Percentiles rank a stretch among this genome's conserved stretches.
These are phyloP conservation scores for Meghimatium bilineatum DNA, from an alignment of 2,888 invertebrate species.

Conservation along the genomic window DNA sequence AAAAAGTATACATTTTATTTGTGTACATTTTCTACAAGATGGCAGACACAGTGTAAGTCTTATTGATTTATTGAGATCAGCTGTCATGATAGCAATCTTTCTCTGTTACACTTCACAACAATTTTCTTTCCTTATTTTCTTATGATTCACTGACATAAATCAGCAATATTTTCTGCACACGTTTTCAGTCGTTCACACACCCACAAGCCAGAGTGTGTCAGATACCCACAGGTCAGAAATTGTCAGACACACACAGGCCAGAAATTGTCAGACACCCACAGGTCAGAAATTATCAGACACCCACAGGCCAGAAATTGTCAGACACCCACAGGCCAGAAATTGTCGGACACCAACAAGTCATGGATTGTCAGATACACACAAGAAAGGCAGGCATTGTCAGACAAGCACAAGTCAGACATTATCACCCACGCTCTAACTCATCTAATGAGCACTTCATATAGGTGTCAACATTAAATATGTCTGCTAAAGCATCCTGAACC, in stretches of 20 bases:
- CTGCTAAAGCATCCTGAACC: slow-evolving; percentile 68
- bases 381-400: too few species aligned
- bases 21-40: not conserved
- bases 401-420: too few species aligned
- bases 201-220: not conserved
- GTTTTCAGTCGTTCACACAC: not conserved
- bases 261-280: too few species aligned
- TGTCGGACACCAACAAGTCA: too few species aligned
- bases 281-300: too few species aligned
- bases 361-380: too few species aligned
- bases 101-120: not conserved
- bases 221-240: not conserved
- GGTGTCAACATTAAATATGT: slow-evolving; percentile 67
- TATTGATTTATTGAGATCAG: not conserved
- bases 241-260: too few species aligned
- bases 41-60: too few species aligned
- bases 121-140: not conserved
- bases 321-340: too few species aligned
- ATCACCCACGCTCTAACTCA: slow-evolving; percentile 67
- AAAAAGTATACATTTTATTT: not conserved
- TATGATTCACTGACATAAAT: not conserved
- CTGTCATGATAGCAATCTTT: not conserved
- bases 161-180: not conserved
- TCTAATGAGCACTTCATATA: slow-evolving; percentile 73
- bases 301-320: too few species aligned